Conservation (phyloP, 1,140 invertebrate genomes). For the Diorhabda elongata region DNA sequence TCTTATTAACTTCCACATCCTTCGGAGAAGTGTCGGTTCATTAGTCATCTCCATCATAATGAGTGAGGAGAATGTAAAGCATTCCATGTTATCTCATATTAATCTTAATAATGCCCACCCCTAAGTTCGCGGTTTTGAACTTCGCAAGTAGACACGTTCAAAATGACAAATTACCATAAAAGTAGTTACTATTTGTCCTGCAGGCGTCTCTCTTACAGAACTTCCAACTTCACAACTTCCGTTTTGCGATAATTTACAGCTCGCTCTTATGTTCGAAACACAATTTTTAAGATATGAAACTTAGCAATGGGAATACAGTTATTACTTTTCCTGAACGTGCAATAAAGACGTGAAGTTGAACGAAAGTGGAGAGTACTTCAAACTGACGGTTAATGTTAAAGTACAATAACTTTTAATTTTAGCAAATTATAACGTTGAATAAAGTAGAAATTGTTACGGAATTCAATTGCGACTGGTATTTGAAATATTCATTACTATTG, state of each 20-base stretch:
- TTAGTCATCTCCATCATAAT: slow-evolving; percentile 6
- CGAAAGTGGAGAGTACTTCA: too few relatives aligned
- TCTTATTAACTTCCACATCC: background rate
- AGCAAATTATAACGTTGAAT: too few relatives aligned
- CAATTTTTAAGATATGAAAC: slow-evolving; percentile 6
- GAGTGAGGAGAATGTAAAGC: background rate
- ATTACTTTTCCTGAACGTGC: background rate
- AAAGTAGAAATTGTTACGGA: too few relatives aligned
- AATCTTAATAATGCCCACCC: slow-evolving; percentile 11
- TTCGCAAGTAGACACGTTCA: slow-evolving; percentile 11
- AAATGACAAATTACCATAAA: slow-evolving; percentile 16
- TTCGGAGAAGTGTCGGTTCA: background rate
- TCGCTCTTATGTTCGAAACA: background rate
- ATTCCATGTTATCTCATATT: slow-evolving; percentile 6
- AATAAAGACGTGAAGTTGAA: too few relatives aligned
- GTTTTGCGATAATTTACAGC: slow-evolving; percentile 5
- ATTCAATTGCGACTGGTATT: too few relatives aligned
- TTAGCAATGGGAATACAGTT: background rate
- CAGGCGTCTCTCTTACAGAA: slow-evolving; percentile 8
- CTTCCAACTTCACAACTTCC: slow-evolving; percentile 10
- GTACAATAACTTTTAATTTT: too few relatives aligned
- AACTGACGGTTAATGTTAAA: too few relatives aligned
- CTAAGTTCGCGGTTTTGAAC: slow-evolving; percentile 13
- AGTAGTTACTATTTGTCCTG: slow-evolving; percentile 16
- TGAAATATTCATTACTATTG: too few relatives aligned